Conservation (phyloP, 2,113 vertebrate species). For the Chaetura pelagica region DNA sequence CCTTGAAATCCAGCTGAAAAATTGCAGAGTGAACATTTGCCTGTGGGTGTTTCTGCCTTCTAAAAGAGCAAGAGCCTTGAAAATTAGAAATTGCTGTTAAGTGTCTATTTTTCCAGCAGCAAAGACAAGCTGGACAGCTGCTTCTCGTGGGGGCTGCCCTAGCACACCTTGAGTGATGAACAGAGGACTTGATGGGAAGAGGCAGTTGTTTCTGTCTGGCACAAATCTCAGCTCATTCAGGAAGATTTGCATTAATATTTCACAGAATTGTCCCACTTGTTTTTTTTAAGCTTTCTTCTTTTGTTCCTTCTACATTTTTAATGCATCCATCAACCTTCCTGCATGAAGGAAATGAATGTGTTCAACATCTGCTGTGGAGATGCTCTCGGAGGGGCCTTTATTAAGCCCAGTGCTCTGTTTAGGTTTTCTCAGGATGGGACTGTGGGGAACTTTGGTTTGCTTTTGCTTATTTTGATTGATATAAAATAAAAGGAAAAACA, state of each 20-base stretch:
- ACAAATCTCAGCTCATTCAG: not conserved
- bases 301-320: not conserved
- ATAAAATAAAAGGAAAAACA: not conserved
- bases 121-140: not conserved
- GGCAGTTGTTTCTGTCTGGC: not conserved
- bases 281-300: not conserved
- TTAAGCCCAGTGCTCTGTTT: fast-evolving
- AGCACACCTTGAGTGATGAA: not conserved
- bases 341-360: not conserved
- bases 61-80: not conserved
- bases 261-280: too few species aligned
- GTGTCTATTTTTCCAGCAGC: not conserved
- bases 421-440: not conserved
- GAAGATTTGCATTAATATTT: not conserved
- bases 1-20: conserved; percentile 57
- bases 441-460: not conserved
- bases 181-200: not conserved
- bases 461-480: not conserved
- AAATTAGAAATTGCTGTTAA: not conserved
- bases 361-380: not conserved
- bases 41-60: not conserved
- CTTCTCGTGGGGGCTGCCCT: not conserved
- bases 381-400: not conserved
- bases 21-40: not conserved
- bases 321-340: not conserved